Percentiles rank a stretch among this genome's conserved stretches.
These are phyloP conservation scores for Chauna torquata DNA, from an alignment of 2,113 vertebrate species.

Conservation along the genomic window DNA sequence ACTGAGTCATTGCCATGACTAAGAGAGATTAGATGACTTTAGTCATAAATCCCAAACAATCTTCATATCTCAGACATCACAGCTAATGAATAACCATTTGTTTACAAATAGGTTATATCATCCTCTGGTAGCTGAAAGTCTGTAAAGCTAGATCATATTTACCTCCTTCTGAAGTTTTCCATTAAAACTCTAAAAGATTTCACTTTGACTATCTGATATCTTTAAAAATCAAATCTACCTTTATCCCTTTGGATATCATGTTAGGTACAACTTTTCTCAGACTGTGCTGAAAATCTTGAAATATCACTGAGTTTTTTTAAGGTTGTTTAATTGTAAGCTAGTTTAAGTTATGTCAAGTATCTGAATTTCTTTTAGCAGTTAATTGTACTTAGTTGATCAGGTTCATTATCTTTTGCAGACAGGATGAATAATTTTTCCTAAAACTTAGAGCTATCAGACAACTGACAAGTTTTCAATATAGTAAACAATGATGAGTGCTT, in stretches of 20 bases:
- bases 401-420: not conserved
- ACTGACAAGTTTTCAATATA: not conserved
- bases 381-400: not conserved
- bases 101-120: slow-evolving; percentile 26
- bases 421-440: not conserved
- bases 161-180: not conserved
- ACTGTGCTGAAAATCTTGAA: not conserved
- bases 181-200: not conserved
- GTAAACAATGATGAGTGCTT: not conserved
- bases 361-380: not conserved
- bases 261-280: not conserved
- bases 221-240: slow-evolving; percentile 2
- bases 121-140: not conserved
- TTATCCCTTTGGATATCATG: not conserved
- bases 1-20: not conserved
- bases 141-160: not conserved
- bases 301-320: not conserved
- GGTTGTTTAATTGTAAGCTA: not conserved
- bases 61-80: not conserved
- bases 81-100: slow-evolving; percentile 28
- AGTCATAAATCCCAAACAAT: not conserved
- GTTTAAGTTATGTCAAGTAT: not conserved
- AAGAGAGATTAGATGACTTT: slow-evolving; percentile 10
- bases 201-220: not conserved
- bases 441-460: not conserved